Evolutionary conservation across 2,113 vertebrate genomes (phyloP).

Genomic region (Eonycteris spelaea): DNA sequence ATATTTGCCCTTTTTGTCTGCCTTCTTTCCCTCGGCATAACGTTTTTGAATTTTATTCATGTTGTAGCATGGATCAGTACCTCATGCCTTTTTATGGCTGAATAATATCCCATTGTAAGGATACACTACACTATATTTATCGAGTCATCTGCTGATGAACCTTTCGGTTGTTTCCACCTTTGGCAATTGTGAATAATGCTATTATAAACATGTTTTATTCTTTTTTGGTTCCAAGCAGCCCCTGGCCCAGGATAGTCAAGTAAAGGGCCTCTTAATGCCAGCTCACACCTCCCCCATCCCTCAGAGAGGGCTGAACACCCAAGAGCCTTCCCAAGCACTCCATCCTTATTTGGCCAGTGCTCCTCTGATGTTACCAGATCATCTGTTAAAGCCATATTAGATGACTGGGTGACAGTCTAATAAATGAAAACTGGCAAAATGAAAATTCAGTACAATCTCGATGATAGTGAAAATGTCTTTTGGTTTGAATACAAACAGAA

Average conservation of each 20-base stretch:
- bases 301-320: not conserved
- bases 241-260: not conserved
- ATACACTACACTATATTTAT: not conserved
- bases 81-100: not conserved
- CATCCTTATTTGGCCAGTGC: not conserved
- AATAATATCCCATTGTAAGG: not conserved
- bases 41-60: not conserved
- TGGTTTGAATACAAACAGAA: not conserved
- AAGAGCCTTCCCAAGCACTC: not conserved
- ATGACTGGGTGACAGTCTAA: not conserved
- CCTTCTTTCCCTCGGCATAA: not conserved
- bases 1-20: not conserved
- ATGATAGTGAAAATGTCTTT: not conserved
- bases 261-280: not conserved
- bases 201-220: not conserved
- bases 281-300: not conserved
- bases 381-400: not conserved
- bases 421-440: not conserved
- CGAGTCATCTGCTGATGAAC: not conserved
- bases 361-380: not conserved
- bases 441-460: not conserved
- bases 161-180: not conserved
- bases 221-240: not conserved
- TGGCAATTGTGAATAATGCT: not conserved
- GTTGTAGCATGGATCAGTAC: not conserved